Conservation (phyloP, 2,113 vertebrate genomes). For the Lampris megalopsis region DNA sequence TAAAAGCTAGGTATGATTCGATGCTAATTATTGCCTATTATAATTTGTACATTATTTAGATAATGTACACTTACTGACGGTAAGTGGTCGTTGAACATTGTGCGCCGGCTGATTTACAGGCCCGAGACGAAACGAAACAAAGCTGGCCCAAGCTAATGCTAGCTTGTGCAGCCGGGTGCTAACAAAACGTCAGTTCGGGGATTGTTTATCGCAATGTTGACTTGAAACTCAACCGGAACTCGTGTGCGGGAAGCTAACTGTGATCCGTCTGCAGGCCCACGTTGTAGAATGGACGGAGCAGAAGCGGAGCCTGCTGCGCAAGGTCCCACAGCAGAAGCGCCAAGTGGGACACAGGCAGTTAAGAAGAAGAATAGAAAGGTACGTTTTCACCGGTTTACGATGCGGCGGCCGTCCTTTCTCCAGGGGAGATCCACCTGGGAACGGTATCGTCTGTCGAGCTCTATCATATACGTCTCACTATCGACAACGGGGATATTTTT, state of each 20-base stretch:
- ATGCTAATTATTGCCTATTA: too few species aligned
- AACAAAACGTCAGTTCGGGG: neutral
- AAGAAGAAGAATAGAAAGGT: conserved; percentile 65
- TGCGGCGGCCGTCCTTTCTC: neutral
- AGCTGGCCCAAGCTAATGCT: neutral
- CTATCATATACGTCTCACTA: too few species aligned
- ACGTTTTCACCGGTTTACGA: neutral
- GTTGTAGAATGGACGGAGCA: conserved; percentile 18
- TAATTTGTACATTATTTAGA: too few species aligned
- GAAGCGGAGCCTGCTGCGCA: conserved; percentile 12
- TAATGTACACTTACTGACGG: too few species aligned
- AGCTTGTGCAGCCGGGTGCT: too few species aligned
- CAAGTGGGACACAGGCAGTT: conserved; percentile 23
- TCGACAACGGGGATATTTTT: too few species aligned
- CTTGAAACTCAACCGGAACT: neutral
- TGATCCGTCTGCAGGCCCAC: neutral
- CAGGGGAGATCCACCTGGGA: too few species aligned
- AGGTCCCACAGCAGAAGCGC: neutral
- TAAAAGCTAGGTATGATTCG: neutral
- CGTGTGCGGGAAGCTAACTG: neutral
- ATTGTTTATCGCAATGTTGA: neutral
- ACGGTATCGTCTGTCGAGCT: too few species aligned
- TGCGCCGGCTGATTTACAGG: neutral
- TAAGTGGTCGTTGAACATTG: too few species aligned
- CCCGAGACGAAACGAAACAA: conserved; percentile 9